Evolutionary conservation across 2,888 invertebrate species (phyloP), one percentile per base, ranked within the genome.

Genomic region (Epicampocera succincta): DNA sequence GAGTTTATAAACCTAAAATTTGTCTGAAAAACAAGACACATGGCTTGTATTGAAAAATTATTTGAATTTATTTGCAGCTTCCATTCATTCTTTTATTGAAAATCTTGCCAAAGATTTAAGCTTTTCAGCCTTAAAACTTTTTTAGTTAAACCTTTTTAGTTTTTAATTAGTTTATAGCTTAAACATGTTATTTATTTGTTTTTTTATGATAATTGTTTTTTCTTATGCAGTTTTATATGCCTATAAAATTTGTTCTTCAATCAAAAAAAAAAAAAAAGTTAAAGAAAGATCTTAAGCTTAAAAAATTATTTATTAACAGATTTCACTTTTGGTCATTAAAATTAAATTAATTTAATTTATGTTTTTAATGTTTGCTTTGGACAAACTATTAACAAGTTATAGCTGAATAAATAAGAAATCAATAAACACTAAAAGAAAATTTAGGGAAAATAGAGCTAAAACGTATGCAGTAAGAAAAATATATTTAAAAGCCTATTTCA

Each of bases 281-380:
- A 25, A 25, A 25, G 5, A 15, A 38, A n/a, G n/a, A n/a, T n/a
- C n/a, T n/a, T 42, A 76, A 29, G 25, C 54, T 46, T 8, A 60
- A 29, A 42, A 68, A 11, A 19, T 12, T 21, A 63, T 44, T 33
- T 48, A 68, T 58, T 58, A 65, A 65, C 40, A 65, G 58, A 72
- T 40, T 60, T 72, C 72, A 66, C 72, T 65, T 78, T 77, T 71
- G 71, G 77, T 72, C 33, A 44, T 50, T 58, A 71, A 63, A 8
- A 44, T 52, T 52, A 61, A 58, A 15, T 61, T 42, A 63, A 38
- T 44, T 38, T 40, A 25, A 19, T 48, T 21, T 15, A 21, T 5
- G 33, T 69, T 19, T 19, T 44, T 0, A 33, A 44, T 46, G 17
- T 33, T 11, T 1, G 33, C 9, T 38, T 58, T 33, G 19, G 9